Base-by-base conservation (phyloP, 2,888 invertebrate genomes). In the Tigriopus californicus region DNA sequence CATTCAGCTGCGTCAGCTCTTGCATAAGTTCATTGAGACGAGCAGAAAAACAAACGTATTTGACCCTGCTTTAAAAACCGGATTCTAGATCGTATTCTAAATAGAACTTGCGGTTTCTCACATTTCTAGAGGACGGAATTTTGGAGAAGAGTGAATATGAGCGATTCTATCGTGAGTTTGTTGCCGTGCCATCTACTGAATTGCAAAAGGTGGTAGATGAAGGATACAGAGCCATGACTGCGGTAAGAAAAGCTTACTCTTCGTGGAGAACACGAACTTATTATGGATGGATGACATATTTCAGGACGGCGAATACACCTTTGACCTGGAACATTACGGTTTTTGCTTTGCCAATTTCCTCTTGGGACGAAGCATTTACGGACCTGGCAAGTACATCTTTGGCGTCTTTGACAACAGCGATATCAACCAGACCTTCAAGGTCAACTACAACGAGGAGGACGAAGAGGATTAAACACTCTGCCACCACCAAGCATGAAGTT, bases 341-440 rank as follows among this genome's bases (percentile, higher is more conserved):
- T 22, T 51, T 4, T 20, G 18, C 6, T 58, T 58, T 20, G 40
- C 49, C 49, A 58, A 58, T 33, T 58, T 58, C 20, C 25, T 58
- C 3, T 51, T 58, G 24, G 58, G 58, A 25, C 11, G 49, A 51
- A 52, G 18, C 40, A 48, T 58, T 12, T 58, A 58, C 20, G 58
- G 58, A n/a, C 58, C 58, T n/a, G 58, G 58, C n/a, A 58, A 58
- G 51, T 58, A 46, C 40, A 53, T 58, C 18, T 58, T 58, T 15
- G 58, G 58, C 25, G 49, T 48, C 22, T 58, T 58, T 18, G 58
- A 51, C 58, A 56, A 46, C 57, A 46, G 46, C 20, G 57, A 56
- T 20, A 25, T 46, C n/a, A n/a, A 56, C 13, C 25, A 56, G 22
- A 46, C 18, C 15, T 56, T 8, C 57, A 46, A 56, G 46, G 18